These are phyloP conservation scores for Lanistes nyassanus DNA, from an alignment of 1,140 invertebrate species.

Conservation along the genomic window DNA sequence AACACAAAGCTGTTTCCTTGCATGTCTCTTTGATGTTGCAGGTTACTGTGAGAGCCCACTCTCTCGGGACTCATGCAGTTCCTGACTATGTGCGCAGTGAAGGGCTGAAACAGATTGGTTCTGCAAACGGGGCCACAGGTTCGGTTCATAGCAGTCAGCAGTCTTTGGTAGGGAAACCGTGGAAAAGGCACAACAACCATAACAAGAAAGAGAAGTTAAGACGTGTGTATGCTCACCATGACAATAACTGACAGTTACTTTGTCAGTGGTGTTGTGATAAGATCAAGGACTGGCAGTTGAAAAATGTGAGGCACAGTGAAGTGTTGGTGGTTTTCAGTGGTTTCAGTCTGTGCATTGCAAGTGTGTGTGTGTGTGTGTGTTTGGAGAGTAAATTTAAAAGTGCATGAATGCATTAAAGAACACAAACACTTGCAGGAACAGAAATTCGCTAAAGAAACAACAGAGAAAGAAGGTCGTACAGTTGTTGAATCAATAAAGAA, in stretches of 20 bases:
- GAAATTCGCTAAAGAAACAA: no score
- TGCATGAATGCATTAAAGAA: no score
- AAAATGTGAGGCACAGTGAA: no score
- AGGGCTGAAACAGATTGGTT: slow-evolving; percentile 29
- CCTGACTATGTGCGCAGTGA: slow-evolving; percentile 39
- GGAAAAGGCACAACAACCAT: slow-evolving; percentile 84
- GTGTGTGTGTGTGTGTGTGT: no score
- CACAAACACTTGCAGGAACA: no score
- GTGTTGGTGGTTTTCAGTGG: no score
- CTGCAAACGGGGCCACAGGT: neutral
- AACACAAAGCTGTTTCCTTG: neutral
- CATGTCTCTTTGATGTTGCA: neutral
- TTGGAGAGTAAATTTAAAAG: no score
- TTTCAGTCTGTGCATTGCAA: no score
- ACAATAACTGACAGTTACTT: neutral
- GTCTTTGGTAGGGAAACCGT: slow-evolving; percentile 74
- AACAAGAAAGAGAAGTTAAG: slow-evolving; percentile 85
- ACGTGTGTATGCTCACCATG: slow-evolving; percentile 11
- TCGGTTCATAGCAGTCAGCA: slow-evolving; percentile 25
- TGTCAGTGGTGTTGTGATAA: no score
- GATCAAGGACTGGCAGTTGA: no score
- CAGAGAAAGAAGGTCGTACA: no score
- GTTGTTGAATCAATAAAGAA: no score
- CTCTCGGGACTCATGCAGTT: slow-evolving; percentile 39
- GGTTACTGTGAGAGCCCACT: slow-evolving; percentile 34